Evolutionary conservation across 2,888 invertebrate species (phyloP).

Genomic region (Thysanoteuthis rhombus): DNA sequence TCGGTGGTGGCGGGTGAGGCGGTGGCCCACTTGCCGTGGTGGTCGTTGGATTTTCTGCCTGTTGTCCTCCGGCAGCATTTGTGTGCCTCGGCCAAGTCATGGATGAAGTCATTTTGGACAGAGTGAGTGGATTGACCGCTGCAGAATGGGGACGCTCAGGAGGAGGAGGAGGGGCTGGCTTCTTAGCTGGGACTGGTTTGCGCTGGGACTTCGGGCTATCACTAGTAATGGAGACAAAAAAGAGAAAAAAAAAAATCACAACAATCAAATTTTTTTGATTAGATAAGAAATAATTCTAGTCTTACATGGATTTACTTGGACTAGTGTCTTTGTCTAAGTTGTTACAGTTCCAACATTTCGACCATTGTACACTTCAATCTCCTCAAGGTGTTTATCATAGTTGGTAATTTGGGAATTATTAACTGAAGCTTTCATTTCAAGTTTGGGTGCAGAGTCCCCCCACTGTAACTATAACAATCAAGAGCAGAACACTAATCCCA

Average conservation of each 20-base stretch:
- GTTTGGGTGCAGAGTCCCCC: too few relatives aligned
- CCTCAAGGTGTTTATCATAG: too few relatives aligned
- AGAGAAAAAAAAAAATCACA: not conserved
- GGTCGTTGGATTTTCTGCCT: not conserved
- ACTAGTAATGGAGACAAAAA: not conserved
- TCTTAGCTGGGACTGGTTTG: slow-evolving; percentile 43
- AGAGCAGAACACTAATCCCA: too few relatives aligned
- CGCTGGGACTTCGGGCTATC: slow-evolving; percentile 41
- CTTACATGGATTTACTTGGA: too few relatives aligned
- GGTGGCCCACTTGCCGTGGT: not conserved
- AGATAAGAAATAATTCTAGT: too few relatives aligned
- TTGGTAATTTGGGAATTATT: too few relatives aligned
- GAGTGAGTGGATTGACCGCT: slow-evolving; percentile 42
- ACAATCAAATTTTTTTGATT: too few relatives aligned
- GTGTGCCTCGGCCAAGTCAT: slow-evolving; percentile 24
- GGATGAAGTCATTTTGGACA: slow-evolving; percentile 18
- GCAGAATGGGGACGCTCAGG: slow-evolving; percentile 55
- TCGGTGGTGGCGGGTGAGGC: not conserved
- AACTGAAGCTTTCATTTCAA: too few relatives aligned
- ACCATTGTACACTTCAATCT: too few relatives aligned
- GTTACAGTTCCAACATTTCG: too few relatives aligned
- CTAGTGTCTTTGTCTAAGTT: too few relatives aligned
- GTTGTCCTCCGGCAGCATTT: not conserved
- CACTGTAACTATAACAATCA: too few relatives aligned
- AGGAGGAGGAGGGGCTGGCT: slow-evolving; percentile 59